Percentiles rank a stretch among this genome's conserved stretches.
Conservation (phyloP, 2,113 vertebrate genomes). For the Pygathrix nemaeus region DNA sequence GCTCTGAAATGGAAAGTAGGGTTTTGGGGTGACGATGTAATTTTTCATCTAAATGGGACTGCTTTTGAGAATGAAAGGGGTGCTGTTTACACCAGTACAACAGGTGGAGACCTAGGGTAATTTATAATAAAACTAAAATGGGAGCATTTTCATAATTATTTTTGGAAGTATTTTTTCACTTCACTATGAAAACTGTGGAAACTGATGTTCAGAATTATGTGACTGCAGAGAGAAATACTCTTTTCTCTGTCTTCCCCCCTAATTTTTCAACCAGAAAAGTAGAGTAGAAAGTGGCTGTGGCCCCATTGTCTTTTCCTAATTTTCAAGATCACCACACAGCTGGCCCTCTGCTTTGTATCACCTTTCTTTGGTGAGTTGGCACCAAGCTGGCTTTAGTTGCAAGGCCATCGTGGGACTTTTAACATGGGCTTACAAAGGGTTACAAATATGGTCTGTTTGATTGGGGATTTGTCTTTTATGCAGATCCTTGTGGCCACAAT, state of each 20-base stretch:
- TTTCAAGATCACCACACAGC: not conserved
- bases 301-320: not conserved
- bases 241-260: not conserved
- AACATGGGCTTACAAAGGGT: not conserved
- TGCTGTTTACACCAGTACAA: not conserved
- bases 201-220: not conserved
- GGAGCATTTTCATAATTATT: not conserved
- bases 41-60: not conserved
- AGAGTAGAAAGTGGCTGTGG: not conserved
- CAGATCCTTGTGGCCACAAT: conserved; percentile 99
- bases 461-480: conserved; percentile 60
- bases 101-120: not conserved
- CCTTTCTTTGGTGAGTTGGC: not conserved
- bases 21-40: not conserved
- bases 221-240: not conserved
- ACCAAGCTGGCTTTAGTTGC: not conserved
- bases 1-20: not conserved
- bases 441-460: conserved; percentile 5
- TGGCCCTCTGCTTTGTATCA: not conserved
- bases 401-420: not conserved
- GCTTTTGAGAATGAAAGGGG: not conserved
- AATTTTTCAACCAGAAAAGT: not conserved
- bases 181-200: not conserved
- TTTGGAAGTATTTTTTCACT: not conserved
- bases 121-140: not conserved